phyloP scores from a whole-genome alignment of 2,888 invertebrate species.

The Hyposoter didymator region DNA sequence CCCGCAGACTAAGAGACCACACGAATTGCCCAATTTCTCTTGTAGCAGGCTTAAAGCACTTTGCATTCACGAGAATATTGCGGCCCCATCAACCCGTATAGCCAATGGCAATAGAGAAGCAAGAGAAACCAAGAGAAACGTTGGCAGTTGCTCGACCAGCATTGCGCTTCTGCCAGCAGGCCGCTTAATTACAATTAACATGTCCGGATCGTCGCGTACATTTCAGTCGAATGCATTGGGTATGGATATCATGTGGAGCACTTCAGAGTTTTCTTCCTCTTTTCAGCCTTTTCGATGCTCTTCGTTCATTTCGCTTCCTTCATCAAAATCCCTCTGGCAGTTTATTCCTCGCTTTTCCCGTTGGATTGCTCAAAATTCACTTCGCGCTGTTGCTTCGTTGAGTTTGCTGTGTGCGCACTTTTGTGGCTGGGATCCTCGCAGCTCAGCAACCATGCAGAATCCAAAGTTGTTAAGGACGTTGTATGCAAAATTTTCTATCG shows the following conservation, averaged over 20 bases:
- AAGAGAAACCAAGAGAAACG: slow-evolving; percentile 51
- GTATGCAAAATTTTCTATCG: too few relatives aligned
- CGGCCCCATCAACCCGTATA: slow-evolving; percentile 28
- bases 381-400: slow-evolving; percentile 29
- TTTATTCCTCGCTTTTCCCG: background rate
- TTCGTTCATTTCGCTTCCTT: background rate
- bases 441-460: slow-evolving; percentile 43
- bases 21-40: slow-evolving; percentile 61
- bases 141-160: slow-evolving; percentile 46
- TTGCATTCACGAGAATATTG: slow-evolving; percentile 57
- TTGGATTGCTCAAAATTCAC: slow-evolving; percentile 4
- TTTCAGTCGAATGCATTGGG: slow-evolving; percentile 65
- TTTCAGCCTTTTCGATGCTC: background rate
- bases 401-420: background rate
- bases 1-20: slow-evolving; percentile 31
- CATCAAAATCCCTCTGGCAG: background rate
- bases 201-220: slow-evolving; percentile 63
- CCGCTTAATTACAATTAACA: slow-evolving; percentile 68
- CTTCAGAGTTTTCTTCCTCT: background rate
- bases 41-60: slow-evolving; percentile 48
- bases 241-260: slow-evolving; percentile 36
- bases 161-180: slow-evolving; percentile 56
- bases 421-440: slow-evolving; percentile 28
- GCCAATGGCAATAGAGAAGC: slow-evolving; percentile 28
- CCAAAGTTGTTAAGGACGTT: background rate